Evolutionary conservation across 2,113 vertebrate genomes (phyloP), one percentile per base, ranked within the genome.

Genomic region (Scomber scombrus): DNA sequence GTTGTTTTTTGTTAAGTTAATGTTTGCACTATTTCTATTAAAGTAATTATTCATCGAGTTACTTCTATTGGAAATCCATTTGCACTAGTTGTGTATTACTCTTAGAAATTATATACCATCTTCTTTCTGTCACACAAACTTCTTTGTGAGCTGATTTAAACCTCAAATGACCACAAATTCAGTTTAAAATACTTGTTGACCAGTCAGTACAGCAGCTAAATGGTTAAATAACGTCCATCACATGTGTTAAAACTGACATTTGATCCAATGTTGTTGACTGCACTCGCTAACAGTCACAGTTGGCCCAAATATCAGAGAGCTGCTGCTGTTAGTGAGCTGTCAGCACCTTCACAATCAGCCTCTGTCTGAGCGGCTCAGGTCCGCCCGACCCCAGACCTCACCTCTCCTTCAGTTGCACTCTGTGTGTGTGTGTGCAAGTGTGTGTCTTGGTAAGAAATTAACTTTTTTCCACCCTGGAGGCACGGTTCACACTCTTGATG

Each of bases 341-440:
- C 86, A 75, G 60, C 88, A 80, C 81, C 60, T 73, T 71, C 84
- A 89, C 88, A 91, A 89, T 89, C 89, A 85, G 82, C 82, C 82
- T 89, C 86, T 91, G 84, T 90, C 68, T 54, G 51, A 71, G 75
- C 18, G 5, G 75, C 71, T 78, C 65, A 77, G 65, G 46, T 56
- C 68, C 54, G 54, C 57, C 62, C 58, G 46, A 88, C 82, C 85
- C 51, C 68, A 84, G 52, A 69, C 75, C 78, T 90, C 81, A 73
- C 64, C 85, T 85, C 76, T 87, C 75, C 78, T 75, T 87, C 80
- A 78, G 72, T 23, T 71, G 75, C 72, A 68, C 65, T 57, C 54
- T 75, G 50, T 50, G 34, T 21, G 61, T 69, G 62, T 55, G 34
- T 21, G 29, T 51, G 64, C 80, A 18, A 50, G 49, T 71, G 47